Evolutionary conservation across 2,797 vertebrate species (phyloP), one percentile per base, ranked within the genome.

Genomic region (Tenualosa ilisha): DNA sequence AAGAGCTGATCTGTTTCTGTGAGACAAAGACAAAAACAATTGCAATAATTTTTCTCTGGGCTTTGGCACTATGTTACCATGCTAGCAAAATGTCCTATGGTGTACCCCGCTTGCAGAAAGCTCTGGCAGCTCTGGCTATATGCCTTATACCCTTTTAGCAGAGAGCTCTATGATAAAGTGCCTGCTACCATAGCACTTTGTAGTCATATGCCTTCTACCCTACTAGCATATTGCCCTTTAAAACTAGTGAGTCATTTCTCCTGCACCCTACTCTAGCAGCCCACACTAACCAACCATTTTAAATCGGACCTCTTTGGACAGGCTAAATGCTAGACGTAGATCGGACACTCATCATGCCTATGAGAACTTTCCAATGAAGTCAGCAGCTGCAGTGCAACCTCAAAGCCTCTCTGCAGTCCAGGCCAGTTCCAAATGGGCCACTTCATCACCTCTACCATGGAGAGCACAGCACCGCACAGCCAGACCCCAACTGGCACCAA

Each of bases 401-500:
- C 81, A 81, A 87, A 83, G 88, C 82, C 68, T 89, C 82, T 49
- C 84, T 81, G 51, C 61, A 37, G 56, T 17, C 81, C 37, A 49
- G 50, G 43, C 61, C 54, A 81, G 50, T 85, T 85, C 63, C 82
- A 86, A 86, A 85, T 63, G 79, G 86, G 75, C 65, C 51, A 65
- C 81, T 59, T 82, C 83, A 61, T 84, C 83, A 87, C 83, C 83
- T 83, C 68, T 84, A 79, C 87, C 63, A 88, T 51, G 84, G n/a
- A 49, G 75, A 83, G 82, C 82, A 54, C 79, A 49, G 46, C 46
- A 49, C 46, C 7, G 7, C 46, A 49, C 46, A 4, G 46, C 46
- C 46, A 49, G 46, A 49, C 46, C 46, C 46, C 46, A 49, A 49
- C 46, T 49, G 46, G 46, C 17, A 56, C 54, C 54, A 56, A 22